phyloP scores from a whole-genome alignment of 2,797 vertebrate species.

The Mallotus villosus region DNA sequence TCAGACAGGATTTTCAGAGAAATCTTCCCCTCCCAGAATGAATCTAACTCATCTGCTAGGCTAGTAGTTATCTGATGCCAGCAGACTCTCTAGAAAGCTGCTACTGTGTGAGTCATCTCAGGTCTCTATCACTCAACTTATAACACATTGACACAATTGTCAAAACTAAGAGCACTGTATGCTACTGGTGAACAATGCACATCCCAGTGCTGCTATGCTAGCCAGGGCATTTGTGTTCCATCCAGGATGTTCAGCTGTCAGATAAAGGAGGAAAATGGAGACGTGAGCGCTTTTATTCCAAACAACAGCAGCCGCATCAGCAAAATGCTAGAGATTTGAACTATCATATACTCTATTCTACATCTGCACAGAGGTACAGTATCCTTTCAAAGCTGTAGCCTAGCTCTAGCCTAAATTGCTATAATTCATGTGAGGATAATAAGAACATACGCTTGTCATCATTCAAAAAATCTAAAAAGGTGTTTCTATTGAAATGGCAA shows the following conservation, averaged over 20 bases:
- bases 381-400: not conserved
- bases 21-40: constrained; percentile 33
- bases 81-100: not conserved
- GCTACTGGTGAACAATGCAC: not conserved
- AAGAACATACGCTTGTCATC: no score
- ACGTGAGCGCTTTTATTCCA: constrained; percentile 15
- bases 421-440: no score
- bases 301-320: constrained; percentile 34
- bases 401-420: not conserved
- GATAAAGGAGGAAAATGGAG: constrained; percentile 38
- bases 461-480: no score
- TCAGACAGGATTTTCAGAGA: constrained; percentile 32
- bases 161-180: not conserved
- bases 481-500: no score
- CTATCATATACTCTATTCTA: not conserved
- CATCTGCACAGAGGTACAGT: constrained; percentile 5
- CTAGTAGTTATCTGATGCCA: constrained; percentile 6
- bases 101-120: not conserved
- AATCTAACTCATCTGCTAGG: constrained; percentile 22
- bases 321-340: constrained; percentile 26
- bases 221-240: not conserved
- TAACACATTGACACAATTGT: not conserved
- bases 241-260: constrained; percentile 35
- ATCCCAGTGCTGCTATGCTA: constrained; percentile 12
- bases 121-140: not conserved